Conservation (phyloP, 2,888 invertebrate genomes). For the Allacma fusca region DNA sequence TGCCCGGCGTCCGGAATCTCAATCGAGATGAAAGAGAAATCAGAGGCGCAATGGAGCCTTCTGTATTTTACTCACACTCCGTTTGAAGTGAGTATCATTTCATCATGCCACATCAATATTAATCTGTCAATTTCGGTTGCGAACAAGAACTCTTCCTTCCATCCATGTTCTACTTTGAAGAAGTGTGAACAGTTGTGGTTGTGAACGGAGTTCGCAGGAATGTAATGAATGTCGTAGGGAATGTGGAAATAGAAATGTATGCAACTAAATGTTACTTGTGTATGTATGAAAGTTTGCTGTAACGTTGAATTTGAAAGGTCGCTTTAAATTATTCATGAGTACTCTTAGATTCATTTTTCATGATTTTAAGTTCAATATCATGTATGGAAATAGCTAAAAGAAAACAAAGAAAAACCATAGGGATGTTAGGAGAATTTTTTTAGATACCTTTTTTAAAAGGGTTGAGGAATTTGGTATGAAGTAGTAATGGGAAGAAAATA, state of each 20-base stretch:
- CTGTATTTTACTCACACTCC: constrained; percentile 42
- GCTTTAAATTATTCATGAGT: not conserved
- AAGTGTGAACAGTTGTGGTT: no score
- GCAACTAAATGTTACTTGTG: no score
- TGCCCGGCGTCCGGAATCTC: constrained; percentile 41
- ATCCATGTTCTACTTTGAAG: no score
- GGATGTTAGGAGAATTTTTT: no score
- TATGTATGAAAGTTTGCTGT: no score
- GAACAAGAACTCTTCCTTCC: not conserved
- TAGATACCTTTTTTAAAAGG: no score
- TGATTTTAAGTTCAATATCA: not conserved
- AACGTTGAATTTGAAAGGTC: no score
- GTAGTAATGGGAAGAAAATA: not conserved
- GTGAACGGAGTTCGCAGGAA: no score
- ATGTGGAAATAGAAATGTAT: no score
- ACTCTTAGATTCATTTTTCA: not conserved
- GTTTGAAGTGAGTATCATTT: constrained; percentile 27
- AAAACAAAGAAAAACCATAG: not conserved
- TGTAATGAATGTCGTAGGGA: no score
- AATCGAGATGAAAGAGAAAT: constrained; percentile 42
- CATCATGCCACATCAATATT: constrained; percentile 20
- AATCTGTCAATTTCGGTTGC: constrained; percentile 18
- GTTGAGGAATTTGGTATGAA: no score
- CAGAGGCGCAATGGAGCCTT: constrained; percentile 34
- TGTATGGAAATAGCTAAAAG: not conserved